Percentiles rank a stretch among this genome's conserved stretches.
Conservation (phyloP, 2,113 vertebrate genomes). For the Gymnarchus niloticus region DNA sequence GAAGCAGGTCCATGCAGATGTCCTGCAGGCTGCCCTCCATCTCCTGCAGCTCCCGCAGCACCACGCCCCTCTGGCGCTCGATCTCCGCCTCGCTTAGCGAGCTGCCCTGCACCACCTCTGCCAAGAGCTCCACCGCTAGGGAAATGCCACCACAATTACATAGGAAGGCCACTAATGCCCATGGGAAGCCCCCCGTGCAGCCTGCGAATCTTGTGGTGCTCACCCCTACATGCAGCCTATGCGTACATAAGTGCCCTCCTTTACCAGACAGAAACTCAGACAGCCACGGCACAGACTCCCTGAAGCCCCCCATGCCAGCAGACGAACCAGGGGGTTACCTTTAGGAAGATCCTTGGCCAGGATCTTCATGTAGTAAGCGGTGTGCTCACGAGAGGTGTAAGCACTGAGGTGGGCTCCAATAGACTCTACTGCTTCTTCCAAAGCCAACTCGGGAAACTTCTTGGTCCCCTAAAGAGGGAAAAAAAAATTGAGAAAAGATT, state of each 20-base stretch:
- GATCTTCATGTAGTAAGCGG: slow-evolving; percentile 88
- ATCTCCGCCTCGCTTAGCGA: slow-evolving; percentile 80
- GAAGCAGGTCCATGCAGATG: slow-evolving; percentile 86
- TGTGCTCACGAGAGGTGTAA: slow-evolving; percentile 88
- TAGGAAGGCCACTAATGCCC: too few relatives aligned
- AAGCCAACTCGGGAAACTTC: slow-evolving; percentile 67
- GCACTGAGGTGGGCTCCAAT: slow-evolving; percentile 86
- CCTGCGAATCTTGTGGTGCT: too few relatives aligned
- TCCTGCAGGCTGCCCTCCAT: slow-evolving; percentile 66
- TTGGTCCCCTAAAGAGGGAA: slow-evolving; percentile 77
- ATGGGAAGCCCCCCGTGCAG: too few relatives aligned
- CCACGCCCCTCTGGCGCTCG: slow-evolving; percentile 76
- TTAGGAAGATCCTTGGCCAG: slow-evolving; percentile 85
- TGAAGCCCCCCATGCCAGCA: not conserved
- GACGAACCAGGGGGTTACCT: slow-evolving; percentile 59
- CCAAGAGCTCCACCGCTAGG: slow-evolving; percentile 84
- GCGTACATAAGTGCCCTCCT: too few relatives aligned
- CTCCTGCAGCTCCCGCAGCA: slow-evolving; percentile 83
- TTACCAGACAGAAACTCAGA: too few relatives aligned
- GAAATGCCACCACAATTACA: not conserved
- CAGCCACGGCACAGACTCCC: not conserved
- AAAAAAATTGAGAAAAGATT: not conserved
- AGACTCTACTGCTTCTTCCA: slow-evolving; percentile 88
- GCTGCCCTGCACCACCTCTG: slow-evolving; percentile 82
- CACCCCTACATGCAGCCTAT: too few relatives aligned